Evolutionary conservation across 2,113 vertebrate genomes (phyloP).

Genomic region (Bucco capensis): DNA sequence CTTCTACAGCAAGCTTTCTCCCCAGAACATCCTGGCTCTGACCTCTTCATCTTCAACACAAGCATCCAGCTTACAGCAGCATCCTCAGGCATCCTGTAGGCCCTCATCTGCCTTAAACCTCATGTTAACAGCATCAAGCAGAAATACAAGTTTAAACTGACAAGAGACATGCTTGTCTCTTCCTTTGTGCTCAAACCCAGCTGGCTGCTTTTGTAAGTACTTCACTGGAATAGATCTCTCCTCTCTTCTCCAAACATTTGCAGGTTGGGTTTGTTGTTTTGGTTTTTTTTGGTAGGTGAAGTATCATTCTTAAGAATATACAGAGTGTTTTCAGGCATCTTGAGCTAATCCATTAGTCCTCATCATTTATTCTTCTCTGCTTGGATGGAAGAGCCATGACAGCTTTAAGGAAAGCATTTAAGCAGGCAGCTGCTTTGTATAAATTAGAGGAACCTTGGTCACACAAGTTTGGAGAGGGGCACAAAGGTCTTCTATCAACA

Average conservation of each 20-base stretch:
- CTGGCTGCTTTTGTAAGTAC: constrained; percentile 55
- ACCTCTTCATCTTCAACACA: background rate
- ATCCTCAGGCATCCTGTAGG: background rate
- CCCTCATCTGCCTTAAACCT: constrained; percentile 9
- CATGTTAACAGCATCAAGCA: background rate
- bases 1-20: background rate
- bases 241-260: background rate
- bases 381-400: constrained; percentile 9
- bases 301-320: constrained; percentile 17
- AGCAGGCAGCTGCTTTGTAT: constrained; percentile 52
- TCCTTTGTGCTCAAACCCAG: constrained; percentile 52
- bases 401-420: constrained; percentile 43
- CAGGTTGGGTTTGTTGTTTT: background rate
- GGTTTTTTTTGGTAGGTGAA: background rate
- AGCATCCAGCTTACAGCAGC: background rate
- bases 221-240: background rate
- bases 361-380: constrained; percentile 49
- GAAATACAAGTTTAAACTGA: constrained; percentile 42
- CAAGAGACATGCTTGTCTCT: constrained; percentile 41
- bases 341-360: constrained; percentile 40
- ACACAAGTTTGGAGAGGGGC: constrained; percentile 5
- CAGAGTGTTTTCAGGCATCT: constrained; percentile 25
- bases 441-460: constrained; percentile 32
- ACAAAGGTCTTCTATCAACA: constrained; percentile 15
- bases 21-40: background rate